Base-by-base conservation (phyloP, 2,113 vertebrate species). In the Salvelinus sp. region DNA sequence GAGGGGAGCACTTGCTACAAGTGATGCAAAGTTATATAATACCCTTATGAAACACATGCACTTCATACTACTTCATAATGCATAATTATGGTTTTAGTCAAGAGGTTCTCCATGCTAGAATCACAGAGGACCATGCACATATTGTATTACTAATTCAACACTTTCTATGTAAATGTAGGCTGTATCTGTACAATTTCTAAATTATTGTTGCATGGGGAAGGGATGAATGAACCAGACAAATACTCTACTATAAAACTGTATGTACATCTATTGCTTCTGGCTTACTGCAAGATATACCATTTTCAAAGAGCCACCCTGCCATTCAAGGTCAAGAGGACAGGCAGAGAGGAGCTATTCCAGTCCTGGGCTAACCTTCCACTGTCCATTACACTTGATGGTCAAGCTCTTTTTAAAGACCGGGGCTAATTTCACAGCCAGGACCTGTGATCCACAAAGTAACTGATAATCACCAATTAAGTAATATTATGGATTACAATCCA, bases 401-500 rank as follows among this genome's bases (percentile, higher is more conserved):
- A 83, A 90, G 82, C 86, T 80, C 84, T 85, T 90, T 89, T 92
- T 93, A 91, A 92, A 88, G 83, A 89, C 80, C 1, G 28, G 69
- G 81, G 88, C 84, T 89, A 86, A 89, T 91, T 88, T 82, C 79
- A 69, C 85, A 84, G 85, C 84, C 89, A 82, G 76, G 89, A 90
- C 92, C 92, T 91, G 88, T 90, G 88, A 89, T 89, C 90, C 78
- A 78, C 87, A 75, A 84, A 88, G 85, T 85, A 86, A 83, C 83
- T 86, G 88, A 81, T 91, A 92, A 92, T 93, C 82, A 73, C 84
- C 89, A 86, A 92, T 93, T 92, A 91, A 85, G 82, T 86, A 86
- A 90, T 87, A 87, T 90, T 87, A 91, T 88, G 70, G 86, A 92
- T 93, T 85, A 79, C 82, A 88, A 89, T 89, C 87, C 85, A 91